phyloP scores from a whole-genome alignment of 2,888 invertebrate genomes.

The Schrankia costaestrigalis region DNA sequence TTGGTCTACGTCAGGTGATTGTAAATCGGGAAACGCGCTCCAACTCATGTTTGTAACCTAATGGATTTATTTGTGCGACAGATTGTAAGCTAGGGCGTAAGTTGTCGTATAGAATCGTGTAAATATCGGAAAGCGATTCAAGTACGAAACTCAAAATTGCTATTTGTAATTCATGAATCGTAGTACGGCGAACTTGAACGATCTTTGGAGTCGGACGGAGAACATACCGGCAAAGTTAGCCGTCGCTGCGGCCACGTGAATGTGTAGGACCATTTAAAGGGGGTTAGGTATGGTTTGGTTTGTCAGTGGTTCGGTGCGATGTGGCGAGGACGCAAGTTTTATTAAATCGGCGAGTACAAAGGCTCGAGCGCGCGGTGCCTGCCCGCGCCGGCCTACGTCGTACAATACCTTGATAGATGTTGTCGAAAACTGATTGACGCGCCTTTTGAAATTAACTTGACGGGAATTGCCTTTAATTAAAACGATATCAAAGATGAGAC shows the following conservation, averaged over 20 bases:
- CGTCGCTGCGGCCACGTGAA: slow-evolving; percentile 40
- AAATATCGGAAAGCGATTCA: slow-evolving; percentile 53
- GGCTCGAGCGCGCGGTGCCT: slow-evolving; percentile 13
- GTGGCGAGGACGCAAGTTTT: slow-evolving; percentile 34
- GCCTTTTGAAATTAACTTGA: slow-evolving; percentile 60
- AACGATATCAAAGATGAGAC: slow-evolving; percentile 62
- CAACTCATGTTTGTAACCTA: slow-evolving; percentile 40
- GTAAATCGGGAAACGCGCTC: slow-evolving; percentile 37
- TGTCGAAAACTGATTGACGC: slow-evolving; percentile 63
- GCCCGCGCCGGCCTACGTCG: slow-evolving; percentile 19
- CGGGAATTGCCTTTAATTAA: slow-evolving; percentile 65
- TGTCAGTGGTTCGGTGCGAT: slow-evolving; percentile 23
- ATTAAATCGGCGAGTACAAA: slow-evolving; percentile 45
- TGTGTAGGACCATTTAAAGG: slow-evolving; percentile 28
- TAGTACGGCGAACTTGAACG: slow-evolving; percentile 44
- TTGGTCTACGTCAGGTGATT: slow-evolving; percentile 59
- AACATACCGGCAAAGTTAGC: slow-evolving; percentile 44
- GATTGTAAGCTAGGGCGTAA: slow-evolving; percentile 46
- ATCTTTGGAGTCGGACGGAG: slow-evolving; percentile 42
- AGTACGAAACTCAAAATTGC: slow-evolving; percentile 45
- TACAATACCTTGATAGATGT: slow-evolving; percentile 47
- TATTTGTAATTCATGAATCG: slow-evolving; percentile 54
- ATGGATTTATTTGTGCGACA: slow-evolving; percentile 51
- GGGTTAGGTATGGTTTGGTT: slow-evolving; percentile 41
- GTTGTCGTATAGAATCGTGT: slow-evolving; percentile 39